Conservation (phyloP, 2,888 invertebrate genomes). For the Hydraecia micacea region DNA sequence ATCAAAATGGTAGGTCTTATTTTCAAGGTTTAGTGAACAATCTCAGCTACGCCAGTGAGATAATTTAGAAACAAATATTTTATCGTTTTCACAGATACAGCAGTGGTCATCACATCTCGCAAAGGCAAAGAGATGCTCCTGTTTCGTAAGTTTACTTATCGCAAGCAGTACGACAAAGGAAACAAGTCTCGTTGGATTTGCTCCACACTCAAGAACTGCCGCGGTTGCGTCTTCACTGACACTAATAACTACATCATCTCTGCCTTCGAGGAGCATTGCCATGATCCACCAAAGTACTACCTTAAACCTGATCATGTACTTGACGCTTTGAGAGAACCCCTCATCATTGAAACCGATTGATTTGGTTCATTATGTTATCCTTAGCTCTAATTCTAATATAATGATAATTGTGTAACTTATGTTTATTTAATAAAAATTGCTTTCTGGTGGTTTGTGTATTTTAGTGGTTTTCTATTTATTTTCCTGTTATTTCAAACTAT, state of each 20-base stretch:
- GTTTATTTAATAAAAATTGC: conserved; percentile 35
- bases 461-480: conserved; percentile 8
- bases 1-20: conserved; percentile 70
- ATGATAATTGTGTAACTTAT: conserved; percentile 18
- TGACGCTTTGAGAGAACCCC: conserved; percentile 78
- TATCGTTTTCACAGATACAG: conserved; percentile 74
- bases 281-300: conserved; percentile 86
- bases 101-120: conserved; percentile 83
- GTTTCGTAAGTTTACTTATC: conserved; percentile 83
- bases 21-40: background rate
- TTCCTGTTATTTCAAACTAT: background rate
- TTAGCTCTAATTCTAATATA: conserved; percentile 8
- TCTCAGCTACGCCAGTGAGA: background rate
- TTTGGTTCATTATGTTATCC: background rate
- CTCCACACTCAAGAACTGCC: conserved; percentile 84
- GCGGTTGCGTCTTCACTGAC: conserved; percentile 82
- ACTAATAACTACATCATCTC: conserved; percentile 77
- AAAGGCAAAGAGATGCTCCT: conserved; percentile 86
- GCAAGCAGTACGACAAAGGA: conserved; percentile 80
- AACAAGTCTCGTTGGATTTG: conserved; percentile 83
- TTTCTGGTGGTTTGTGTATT: conserved; percentile 12
- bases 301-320: conserved; percentile 81
- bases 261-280: conserved; percentile 79
- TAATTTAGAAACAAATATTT: background rate
- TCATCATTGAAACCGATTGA: conserved; percentile 74